Evolutionary conservation across 2,797 vertebrate species (phyloP), one percentile per base, ranked within the genome.

Genomic region (Alcedo quadribrachys): DNA sequence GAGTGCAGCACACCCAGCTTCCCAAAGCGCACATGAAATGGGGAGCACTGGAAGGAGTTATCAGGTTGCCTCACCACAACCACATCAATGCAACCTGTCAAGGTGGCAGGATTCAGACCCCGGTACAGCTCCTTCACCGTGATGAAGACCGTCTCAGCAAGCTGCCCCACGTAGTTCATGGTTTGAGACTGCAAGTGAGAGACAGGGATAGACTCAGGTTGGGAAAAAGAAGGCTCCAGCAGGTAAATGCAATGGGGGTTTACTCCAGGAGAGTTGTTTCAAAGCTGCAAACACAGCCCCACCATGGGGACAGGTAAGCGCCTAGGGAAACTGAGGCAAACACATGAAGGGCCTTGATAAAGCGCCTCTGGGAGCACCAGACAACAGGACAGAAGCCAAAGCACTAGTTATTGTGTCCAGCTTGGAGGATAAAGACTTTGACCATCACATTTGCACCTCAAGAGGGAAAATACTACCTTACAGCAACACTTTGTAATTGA

Each of bases 101-200:
- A 97, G 0, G 98, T 99, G 95, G 99, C 98, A 0, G 99, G 98
- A 97, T 99, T 99, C 43, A 99, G 98, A 4, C 98, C 98, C 3
- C 53, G 97, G 95, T 99, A 99, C 48, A 99, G 97, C 95, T 99
- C 99, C 97, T 98, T 99, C 90, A 99, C 97, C 0, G 98, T 99
- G 93, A 98, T 98, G 1, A 99, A 98, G 85, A 99, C 98, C 0
- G 98, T 98, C 97, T 98, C 99, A 1, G 99, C 99, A 63, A 99
- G 95, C 93, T 99, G 98, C 71, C 99, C 99, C 96, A 99, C 97
- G 30, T 99, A 99, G 96, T 99, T 99, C 99, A 99, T 99, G 96
- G 98, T 98, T 94, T 98, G 97, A 63, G 96, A 96, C 98, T 98
- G 92, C 71, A 77, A 87, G 24, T 3, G 46, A 85, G 35, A 79